Evolutionary conservation across 2,888 invertebrate species (phyloP).

Genomic region (Steinernema carpocapsae): DNA sequence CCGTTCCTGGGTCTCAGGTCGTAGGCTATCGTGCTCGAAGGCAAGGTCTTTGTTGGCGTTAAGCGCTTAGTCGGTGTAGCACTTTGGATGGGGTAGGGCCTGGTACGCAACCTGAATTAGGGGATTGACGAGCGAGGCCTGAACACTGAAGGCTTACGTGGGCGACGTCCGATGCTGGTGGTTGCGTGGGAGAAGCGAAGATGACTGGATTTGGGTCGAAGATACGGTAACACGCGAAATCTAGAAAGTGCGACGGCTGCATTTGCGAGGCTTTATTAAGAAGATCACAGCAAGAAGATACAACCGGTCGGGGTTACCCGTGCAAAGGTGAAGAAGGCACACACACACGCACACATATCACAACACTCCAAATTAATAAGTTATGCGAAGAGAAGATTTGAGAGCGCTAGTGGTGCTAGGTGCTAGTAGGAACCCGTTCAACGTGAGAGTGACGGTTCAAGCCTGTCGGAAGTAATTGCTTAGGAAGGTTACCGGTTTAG

Average conservation of each 20-base stretch:
- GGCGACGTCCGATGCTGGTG: constrained; percentile 20
- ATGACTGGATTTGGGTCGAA: constrained; percentile 38
- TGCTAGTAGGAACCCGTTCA: constrained; percentile 14
- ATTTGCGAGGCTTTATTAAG: constrained; percentile 5
- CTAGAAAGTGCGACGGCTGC: constrained; percentile 37
- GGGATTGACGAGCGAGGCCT: too few species aligned
- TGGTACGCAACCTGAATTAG: neutral
- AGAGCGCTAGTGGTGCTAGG: constrained; percentile 20
- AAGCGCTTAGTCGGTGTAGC: constrained; percentile 3
- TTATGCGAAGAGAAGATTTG: neutral
- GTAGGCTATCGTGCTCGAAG: neutral
- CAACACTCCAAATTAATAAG: constrained; percentile 14
- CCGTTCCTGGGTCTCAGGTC: constrained; percentile 17
- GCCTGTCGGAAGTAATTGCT: constrained; percentile 24
- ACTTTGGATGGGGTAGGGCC: constrained; percentile 11
- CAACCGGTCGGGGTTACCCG: constrained; percentile 13
- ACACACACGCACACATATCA: constrained; percentile 11
- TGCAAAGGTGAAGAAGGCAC: constrained; percentile 4
- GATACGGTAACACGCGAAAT: constrained; percentile 50
- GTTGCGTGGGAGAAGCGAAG: constrained; percentile 24
- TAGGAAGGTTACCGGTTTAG: constrained; percentile 35
- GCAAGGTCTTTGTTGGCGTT: neutral
- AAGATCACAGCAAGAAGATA: constrained; percentile 14
- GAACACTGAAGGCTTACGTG: neutral
- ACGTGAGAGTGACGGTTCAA: constrained; percentile 6